A percentile compares a stretch with the other conserved stretches of the same genome.
Conservation (phyloP, 2,113 vertebrate species). For the Lophius piscatorius region DNA sequence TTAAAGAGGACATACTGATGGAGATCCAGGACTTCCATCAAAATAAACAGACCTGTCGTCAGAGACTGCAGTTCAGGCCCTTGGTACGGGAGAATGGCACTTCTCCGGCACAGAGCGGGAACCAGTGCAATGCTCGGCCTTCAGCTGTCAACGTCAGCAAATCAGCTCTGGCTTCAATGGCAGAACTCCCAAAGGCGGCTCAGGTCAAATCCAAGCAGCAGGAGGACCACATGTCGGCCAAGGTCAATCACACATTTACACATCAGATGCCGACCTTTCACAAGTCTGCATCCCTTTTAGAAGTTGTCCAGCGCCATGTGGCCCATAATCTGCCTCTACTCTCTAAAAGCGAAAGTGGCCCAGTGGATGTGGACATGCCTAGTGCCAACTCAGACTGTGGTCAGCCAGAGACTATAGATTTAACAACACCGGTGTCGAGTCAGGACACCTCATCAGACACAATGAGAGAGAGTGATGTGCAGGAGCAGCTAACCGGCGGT, state of each 20-base stretch:
- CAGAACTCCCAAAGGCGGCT: conserved; percentile 41
- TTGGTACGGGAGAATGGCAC: conserved; percentile 60
- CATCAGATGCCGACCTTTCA: conserved; percentile 55
- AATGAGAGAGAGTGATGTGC: conserved; percentile 62
- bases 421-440: conserved; percentile 80
- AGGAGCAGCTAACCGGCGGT: conserved; percentile 44
- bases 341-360: conserved; percentile 69
- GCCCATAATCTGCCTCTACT: conserved; percentile 61
- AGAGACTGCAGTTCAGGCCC: conserved; percentile 87
- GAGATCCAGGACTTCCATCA: conserved; percentile 92
- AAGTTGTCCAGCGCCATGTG: conserved; percentile 32
- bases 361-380: conserved; percentile 90
- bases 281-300: conserved; percentile 49
- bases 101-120: conserved; percentile 24
- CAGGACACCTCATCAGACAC: conserved; percentile 64
- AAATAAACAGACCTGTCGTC: conserved; percentile 82
- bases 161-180: conserved; percentile 42
- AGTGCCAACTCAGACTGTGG: conserved; percentile 86
- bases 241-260: conserved; percentile 44
- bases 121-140: conserved; percentile 60
- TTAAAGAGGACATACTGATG: conserved; percentile 91
- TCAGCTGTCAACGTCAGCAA: conserved; percentile 37
- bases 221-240: conserved; percentile 50
- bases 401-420: conserved; percentile 85
- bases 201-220: conserved; percentile 54